These are phyloP conservation scores for Heliconius charithonia DNA, from an alignment of 2,888 invertebrate genomes.

Conservation along the genomic window DNA sequence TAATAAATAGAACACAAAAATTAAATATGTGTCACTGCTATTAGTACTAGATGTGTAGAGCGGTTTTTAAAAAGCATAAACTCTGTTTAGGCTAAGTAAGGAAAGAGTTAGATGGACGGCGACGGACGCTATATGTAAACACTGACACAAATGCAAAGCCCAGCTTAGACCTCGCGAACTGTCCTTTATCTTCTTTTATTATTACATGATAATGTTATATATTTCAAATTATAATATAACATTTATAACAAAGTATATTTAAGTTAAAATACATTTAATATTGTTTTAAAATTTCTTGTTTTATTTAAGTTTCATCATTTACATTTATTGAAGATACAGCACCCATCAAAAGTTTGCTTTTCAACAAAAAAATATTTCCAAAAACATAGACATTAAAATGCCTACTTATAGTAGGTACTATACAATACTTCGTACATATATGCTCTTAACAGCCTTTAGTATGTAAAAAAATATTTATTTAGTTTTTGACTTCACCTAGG, in stretches of 20 bases:
- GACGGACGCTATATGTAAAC: too few relatives aligned
- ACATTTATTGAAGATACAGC: neutral
- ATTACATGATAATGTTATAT: neutral
- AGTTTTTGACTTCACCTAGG: constrained; percentile 69
- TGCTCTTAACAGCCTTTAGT: constrained; percentile 22
- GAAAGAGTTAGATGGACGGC: too few relatives aligned
- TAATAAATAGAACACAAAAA: too few relatives aligned
- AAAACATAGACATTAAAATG: neutral
- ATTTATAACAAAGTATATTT: neutral
- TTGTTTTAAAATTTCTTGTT: neutral
- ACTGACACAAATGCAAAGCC: too few relatives aligned
- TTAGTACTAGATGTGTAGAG: too few relatives aligned
- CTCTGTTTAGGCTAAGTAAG: too few relatives aligned
- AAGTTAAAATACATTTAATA: constrained; percentile 5
- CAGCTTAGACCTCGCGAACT: too few relatives aligned
- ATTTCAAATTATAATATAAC: neutral
- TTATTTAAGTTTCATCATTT: neutral
- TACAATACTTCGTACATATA: neutral
- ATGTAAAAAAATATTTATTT: constrained; percentile 27
- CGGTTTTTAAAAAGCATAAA: too few relatives aligned
- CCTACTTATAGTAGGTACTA: neutral
- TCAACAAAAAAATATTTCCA: neutral
- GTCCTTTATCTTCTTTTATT: neutral
- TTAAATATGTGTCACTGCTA: too few relatives aligned
- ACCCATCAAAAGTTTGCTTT: neutral